Base-by-base conservation (phyloP, 1,140 invertebrate genomes). In the Oryctes rhinoceros region DNA sequence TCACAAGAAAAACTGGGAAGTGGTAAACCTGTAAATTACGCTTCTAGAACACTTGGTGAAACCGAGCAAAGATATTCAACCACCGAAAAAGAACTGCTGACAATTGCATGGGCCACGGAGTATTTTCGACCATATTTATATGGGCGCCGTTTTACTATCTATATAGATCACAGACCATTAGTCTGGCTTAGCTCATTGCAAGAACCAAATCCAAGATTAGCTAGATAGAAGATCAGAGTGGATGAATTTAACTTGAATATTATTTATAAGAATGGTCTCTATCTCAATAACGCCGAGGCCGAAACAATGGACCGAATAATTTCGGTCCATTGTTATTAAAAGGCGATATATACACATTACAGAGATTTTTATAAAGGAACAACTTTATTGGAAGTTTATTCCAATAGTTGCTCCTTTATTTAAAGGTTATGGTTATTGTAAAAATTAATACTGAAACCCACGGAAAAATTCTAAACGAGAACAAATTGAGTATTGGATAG, bases 81-180 rank as follows among this genome's bases (percentile, higher is more conserved):
- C 0, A 87, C 83, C 4, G 86, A 88, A 81, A 85, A 85, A 59
- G 86, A 87, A 83, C 78, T 85, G 4, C 78, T 87, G 20, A 85
- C 82, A 0, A 83, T 88, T 0, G 81, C 91, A 18, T 85, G 84
- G 80, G 87, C 87, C 0, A 83, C 89, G 1, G 83, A 88, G 79
- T 83, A 88, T 59, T 89, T 90, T 78, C 53, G 87, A 78, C 85
- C 84, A 49, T 88, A 88, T 81, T 74, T 88, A 9, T 87, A 84
- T 47, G 86, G 86, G 7, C 62, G 76, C 47, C 81, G 81, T 77
- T 87, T 88, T 30, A 83, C 62, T 0, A 81, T 86, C 0, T 59
- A 81, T 0, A 85, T 7, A 7, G 39, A 39, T 39, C 49, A 53
- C 13, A 11, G 49, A 11, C 49, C 49, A 11, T n/a, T 53, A 53